Percentiles rank a stretch among this genome's conserved stretches.
phyloP scores from a whole-genome alignment of 92 coral and sea anemone species.

The Pocillopora meandrina region DNA sequence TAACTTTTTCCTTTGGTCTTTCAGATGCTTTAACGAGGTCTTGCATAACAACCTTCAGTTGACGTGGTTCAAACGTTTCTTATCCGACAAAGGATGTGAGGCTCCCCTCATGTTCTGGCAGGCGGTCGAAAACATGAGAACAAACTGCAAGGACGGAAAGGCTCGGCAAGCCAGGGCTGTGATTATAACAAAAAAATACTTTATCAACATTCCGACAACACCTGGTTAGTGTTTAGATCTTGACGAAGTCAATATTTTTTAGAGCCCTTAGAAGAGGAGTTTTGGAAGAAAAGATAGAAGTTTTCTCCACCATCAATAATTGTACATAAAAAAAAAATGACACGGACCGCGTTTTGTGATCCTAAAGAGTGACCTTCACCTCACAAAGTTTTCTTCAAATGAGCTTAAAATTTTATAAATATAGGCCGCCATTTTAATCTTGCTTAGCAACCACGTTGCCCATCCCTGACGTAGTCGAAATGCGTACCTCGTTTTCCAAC shows the following conservation, averaged over 20 bases:
- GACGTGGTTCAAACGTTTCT: conserved; percentile 76
- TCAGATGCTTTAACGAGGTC: conserved; percentile 81
- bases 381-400: too few relatives aligned
- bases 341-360: too few relatives aligned
- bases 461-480: too few relatives aligned
- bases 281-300: too few relatives aligned
- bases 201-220: conserved; percentile 76
- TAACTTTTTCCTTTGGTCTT: neutral
- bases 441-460: too few relatives aligned
- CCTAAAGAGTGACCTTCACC: too few relatives aligned
- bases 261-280: too few relatives aligned
- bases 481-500: too few relatives aligned
- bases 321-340: too few relatives aligned
- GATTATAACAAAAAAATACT: conserved; percentile 79
- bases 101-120: conserved; percentile 92
- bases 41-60: conserved; percentile 72
- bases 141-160: conserved; percentile 86
- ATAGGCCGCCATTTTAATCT: too few relatives aligned
- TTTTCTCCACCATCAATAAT: too few relatives aligned
- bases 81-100: conserved; percentile 74
- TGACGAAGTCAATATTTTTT: neutral
- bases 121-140: conserved; percentile 94
- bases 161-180: conserved; percentile 84
- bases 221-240: conserved; percentile 65
- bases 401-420: too few relatives aligned